Evolutionary conservation across 2,797 vertebrate genomes (phyloP).

Genomic region (Apogon hyalosoma): DNA sequence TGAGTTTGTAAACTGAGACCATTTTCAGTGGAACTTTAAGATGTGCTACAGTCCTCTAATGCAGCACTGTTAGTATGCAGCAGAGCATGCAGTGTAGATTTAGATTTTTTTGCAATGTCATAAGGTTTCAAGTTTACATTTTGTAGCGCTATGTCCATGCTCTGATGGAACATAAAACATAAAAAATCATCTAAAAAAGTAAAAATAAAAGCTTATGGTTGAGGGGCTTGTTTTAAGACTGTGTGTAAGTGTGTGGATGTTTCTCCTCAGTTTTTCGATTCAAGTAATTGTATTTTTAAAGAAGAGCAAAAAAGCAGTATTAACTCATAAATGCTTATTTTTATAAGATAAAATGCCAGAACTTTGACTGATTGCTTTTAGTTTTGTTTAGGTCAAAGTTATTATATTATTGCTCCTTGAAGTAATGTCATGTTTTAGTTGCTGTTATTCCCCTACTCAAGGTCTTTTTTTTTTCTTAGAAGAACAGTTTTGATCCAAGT

Average conservation of each 20-base stretch:
- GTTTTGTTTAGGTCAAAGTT: conserved; percentile 59
- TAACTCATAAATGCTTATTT: conserved; percentile 68
- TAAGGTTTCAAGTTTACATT: conserved; percentile 19
- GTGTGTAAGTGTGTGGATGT: conserved; percentile 8
- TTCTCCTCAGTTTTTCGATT: conserved; percentile 45
- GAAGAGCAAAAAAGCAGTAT: conserved; percentile 57
- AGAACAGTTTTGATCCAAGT: conserved; percentile 56
- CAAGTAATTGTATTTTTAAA: conserved; percentile 67
- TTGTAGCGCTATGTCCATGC: conserved; percentile 19
- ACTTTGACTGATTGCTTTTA: conserved; percentile 55
- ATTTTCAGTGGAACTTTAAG: neutral
- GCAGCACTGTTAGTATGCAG: conserved; percentile 1
- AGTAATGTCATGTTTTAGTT: conserved; percentile 44
- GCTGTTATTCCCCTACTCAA: conserved; percentile 44
- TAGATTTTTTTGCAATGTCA: neutral
- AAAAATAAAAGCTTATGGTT: conserved; percentile 16
- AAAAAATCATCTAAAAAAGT: conserved; percentile 16
- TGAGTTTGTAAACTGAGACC: neutral
- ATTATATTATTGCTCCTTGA: conserved; percentile 69
- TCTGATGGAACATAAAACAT: conserved; percentile 25
- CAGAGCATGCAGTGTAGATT: neutral
- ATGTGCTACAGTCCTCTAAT: neutral
- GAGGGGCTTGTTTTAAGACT: conserved; percentile 30
- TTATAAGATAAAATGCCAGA: conserved; percentile 56
- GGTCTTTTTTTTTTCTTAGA: conserved; percentile 65